phyloP scores from a whole-genome alignment of 2,888 invertebrate genomes.

The Geophilus truncorum region DNA sequence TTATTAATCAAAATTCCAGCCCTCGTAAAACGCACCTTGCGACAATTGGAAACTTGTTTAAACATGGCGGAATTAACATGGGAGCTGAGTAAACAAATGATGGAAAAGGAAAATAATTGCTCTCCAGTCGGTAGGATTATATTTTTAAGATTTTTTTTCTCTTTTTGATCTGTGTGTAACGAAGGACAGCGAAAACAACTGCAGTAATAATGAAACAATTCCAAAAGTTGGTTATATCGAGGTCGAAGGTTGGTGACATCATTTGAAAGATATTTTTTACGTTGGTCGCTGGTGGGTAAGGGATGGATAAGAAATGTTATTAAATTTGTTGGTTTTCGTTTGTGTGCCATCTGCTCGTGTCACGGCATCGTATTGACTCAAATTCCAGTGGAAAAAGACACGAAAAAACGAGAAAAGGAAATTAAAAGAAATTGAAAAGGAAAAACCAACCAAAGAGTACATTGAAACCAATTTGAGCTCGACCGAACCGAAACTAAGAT shows the following conservation, averaged over 20 bases:
- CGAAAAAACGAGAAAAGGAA: background rate
- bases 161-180: background rate
- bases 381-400: background rate
- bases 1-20: constrained; percentile 15
- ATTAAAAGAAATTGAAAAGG: constrained; percentile 2
- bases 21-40: constrained; percentile 15
- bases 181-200: background rate
- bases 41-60: background rate
- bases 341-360: constrained; percentile 27
- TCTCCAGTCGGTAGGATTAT: too few relatives aligned
- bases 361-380: constrained; percentile 2
- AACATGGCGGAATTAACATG: background rate
- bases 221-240: background rate
- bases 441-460: background rate
- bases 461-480: constrained; percentile 10
- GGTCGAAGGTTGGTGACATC: constrained; percentile 8
- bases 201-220: background rate
- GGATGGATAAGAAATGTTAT: constrained; percentile 14
- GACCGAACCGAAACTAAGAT: background rate
- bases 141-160: background rate
- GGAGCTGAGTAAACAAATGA: background rate
- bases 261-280: background rate
- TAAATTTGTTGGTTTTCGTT: constrained; percentile 23
- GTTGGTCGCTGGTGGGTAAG: background rate
- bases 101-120: background rate